Percentiles rank a stretch among this genome's conserved stretches.
Conservation (phyloP, 2,888 invertebrate species). For the Bugulina stolonifera region DNA sequence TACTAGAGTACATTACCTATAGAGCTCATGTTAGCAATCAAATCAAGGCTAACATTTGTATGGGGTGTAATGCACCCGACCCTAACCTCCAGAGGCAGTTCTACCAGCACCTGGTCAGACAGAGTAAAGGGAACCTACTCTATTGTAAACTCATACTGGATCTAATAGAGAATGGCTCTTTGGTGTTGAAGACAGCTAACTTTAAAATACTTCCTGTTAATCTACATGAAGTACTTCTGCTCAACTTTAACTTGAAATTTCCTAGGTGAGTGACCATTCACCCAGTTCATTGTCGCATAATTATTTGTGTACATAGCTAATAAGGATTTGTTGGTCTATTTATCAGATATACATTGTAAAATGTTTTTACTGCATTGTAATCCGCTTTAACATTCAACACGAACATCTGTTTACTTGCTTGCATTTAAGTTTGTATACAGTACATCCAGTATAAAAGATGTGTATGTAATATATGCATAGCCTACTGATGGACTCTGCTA, state of each 20-base stretch:
- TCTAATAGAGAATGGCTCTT: conserved; percentile 80
- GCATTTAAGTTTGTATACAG: too few species aligned
- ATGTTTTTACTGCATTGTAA: too few species aligned
- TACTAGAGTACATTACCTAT: conserved; percentile 72
- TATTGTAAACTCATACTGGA: conserved; percentile 86
- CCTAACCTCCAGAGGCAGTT: conserved; percentile 57
- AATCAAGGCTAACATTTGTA: conserved; percentile 23
- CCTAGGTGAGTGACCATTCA: conserved; percentile 1
- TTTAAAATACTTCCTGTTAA: conserved; percentile 64
- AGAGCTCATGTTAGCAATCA: conserved; percentile 57
- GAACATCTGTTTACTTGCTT: too few species aligned
- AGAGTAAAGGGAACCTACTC: conserved; percentile 83
- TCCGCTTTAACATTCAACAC: too few species aligned
- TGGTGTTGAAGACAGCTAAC: conserved; percentile 86
- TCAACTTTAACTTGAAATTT: conserved; percentile 84
- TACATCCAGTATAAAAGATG: too few species aligned
- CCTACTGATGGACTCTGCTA: not conserved
- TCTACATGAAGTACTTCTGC: conserved; percentile 65
- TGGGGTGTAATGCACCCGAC: conserved; percentile 15
- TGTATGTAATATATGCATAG: not conserved
- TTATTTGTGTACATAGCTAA: too few species aligned
- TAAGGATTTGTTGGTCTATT: too few species aligned
- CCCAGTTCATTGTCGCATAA: not conserved
- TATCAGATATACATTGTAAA: too few species aligned
- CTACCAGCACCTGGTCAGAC: conserved; percentile 72